Base-by-base conservation (phyloP, 2,113 vertebrate genomes). In the Leucopsar rothschildi region DNA sequence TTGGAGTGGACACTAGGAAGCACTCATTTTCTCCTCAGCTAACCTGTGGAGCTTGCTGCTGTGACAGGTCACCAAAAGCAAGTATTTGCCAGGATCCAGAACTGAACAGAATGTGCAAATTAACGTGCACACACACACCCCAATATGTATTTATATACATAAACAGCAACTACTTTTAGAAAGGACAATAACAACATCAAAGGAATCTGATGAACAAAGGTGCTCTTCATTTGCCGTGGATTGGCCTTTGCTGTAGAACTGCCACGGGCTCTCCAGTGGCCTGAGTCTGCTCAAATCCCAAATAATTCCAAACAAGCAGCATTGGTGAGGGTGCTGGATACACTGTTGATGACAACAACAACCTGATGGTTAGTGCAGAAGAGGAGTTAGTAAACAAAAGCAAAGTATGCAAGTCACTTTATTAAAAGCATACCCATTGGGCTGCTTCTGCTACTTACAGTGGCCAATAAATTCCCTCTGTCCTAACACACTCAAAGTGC, bases 121-220 rank as follows among this genome's bases (percentile, higher is more conserved):
- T 23, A 84, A 27, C 60, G 39, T 22, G 17, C 25, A 4, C 24
- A 13, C 19, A 12, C 6, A 1, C 1, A 13, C 0, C 15, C 8
- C 59, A 68, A 28, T 18, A 60, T 39, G 5, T n/a, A 86, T 93
- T 93, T 92, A 60, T 84, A 92, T 71, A 39, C 10, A 5, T 88
- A 93, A 90, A 88, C 64, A 87, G 37, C 25, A 61, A 21, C 73
- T 89, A 72, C 82, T 91, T 92, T 95, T 91, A 77, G 71, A 85
- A 86, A 75, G 70, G 49, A 80, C 50, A 87, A 10, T 78, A 90
- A 47, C 68, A 93, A 75, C 72, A 94, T 97, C 91, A 96, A 94
- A 96, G 49, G 63, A 66, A 66, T 81, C 80, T 78, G 28, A 5
- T 71, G 60, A 90, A 60, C 47, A 33, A 14, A 14, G 2, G 15